These are phyloP conservation scores for Indicator maculatus DNA, from an alignment of 2,113 vertebrate genomes.

Conservation along the genomic window DNA sequence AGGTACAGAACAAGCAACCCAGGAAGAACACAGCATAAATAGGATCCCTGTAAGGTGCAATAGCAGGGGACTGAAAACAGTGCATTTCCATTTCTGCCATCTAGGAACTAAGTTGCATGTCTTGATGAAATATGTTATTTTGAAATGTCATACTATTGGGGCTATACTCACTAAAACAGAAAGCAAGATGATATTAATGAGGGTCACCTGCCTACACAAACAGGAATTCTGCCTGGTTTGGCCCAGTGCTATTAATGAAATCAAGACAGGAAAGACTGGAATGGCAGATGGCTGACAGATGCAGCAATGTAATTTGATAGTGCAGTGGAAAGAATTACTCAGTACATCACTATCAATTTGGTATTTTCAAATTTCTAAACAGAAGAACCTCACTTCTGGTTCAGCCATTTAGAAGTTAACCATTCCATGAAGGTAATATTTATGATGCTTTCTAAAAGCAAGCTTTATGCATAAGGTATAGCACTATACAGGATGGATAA, in stretches of 20 bases:
- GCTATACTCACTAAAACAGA: conserved; percentile 37
- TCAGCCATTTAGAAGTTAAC: background rate
- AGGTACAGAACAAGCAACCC: background rate
- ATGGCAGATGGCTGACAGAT: conserved; percentile 66
- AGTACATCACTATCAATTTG: conserved; percentile 19
- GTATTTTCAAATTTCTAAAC: background rate
- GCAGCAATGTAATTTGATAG: conserved; percentile 47
- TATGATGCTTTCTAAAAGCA: background rate
- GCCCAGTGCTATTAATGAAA: conserved; percentile 48
- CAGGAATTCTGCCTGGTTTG: conserved; percentile 51
- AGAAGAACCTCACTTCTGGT: background rate
- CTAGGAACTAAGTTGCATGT: background rate
- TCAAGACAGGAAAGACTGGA: conserved; percentile 54
- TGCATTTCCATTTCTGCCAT: background rate
- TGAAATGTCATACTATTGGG: conserved; percentile 36
- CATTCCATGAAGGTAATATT: background rate
- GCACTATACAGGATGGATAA: background rate
- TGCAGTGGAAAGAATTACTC: conserved; percentile 61
- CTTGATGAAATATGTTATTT: conserved; percentile 14
- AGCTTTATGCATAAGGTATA: background rate
- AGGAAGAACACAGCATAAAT: background rate
- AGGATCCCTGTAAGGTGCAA: background rate
- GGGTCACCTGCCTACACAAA: conserved; percentile 58
- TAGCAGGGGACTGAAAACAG: background rate
- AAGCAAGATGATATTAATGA: conserved; percentile 39